Evolutionary conservation across 2,797 vertebrate genomes (phyloP).

Genomic region (Arrhamphus sclerolepis): DNA sequence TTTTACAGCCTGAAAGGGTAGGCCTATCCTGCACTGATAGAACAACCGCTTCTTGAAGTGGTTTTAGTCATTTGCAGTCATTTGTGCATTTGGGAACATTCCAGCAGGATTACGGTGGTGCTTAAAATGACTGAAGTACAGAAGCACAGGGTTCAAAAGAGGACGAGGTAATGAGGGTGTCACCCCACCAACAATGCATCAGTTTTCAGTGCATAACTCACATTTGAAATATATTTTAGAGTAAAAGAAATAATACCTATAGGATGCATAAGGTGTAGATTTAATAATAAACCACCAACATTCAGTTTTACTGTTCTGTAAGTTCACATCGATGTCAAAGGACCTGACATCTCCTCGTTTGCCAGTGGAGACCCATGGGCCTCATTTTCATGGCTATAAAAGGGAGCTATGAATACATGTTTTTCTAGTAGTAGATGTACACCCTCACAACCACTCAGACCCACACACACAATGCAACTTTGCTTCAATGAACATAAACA

Average conservation of each 20-base stretch:
- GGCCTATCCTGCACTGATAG: conserved; percentile 34
- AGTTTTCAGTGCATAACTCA: no score
- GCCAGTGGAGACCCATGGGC: conserved; percentile 6
- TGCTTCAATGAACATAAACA: conserved; percentile 63
- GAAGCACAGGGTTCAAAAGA: conserved; percentile 19
- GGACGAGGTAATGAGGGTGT: neutral
- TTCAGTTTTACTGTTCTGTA: conserved; percentile 36
- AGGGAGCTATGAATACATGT: conserved; percentile 46
- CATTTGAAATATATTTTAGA: neutral
- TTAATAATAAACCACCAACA: conserved; percentile 30
- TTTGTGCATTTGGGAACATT: conserved; percentile 14
- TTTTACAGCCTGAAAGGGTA: conserved; percentile 34
- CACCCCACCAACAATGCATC: no score
- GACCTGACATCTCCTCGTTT: conserved; percentile 47
- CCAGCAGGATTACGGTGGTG: conserved; percentile 11
- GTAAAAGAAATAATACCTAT: conserved; percentile 3
- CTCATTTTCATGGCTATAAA: conserved; percentile 53
- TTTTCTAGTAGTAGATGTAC: conserved; percentile 34
- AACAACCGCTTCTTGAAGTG: conserved; percentile 25
- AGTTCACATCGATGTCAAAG: conserved; percentile 23
- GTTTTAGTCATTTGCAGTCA: conserved; percentile 28
- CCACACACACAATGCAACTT: conserved; percentile 43
- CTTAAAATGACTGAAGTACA: neutral
- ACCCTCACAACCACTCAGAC: conserved; percentile 9
- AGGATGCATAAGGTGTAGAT: conserved; percentile 10